These are phyloP conservation scores for Argynnis bischoffii DNA, from an alignment of 2,888 invertebrate genomes.

Conservation along the genomic window DNA sequence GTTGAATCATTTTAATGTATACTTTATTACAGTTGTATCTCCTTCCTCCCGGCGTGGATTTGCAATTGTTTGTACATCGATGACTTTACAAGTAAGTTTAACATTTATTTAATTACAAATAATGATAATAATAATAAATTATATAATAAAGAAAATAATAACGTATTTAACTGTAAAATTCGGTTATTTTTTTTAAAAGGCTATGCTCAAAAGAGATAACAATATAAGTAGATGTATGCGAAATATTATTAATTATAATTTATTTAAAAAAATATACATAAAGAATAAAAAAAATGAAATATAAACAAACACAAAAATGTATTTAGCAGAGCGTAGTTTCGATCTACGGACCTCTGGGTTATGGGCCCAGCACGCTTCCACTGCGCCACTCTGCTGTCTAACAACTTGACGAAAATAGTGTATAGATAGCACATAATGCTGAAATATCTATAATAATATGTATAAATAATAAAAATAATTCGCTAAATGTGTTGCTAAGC, in stretches of 20 bases:
- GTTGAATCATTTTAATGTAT: neutral
- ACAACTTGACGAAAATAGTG: fast-evolving
- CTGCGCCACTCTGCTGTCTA: conserved; percentile 89
- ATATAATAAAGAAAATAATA: no score
- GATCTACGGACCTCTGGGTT: conserved; percentile 96
- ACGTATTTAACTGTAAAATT: no score
- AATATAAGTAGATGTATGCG: no score
- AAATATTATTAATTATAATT: no score
- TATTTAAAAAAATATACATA: neutral
- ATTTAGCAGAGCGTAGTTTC: conserved; percentile 92
- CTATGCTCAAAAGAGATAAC: no score
- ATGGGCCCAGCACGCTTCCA: conserved; percentile 93
- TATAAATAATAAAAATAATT: no score
- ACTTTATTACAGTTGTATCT: conserved; percentile 32
- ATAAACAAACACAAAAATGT: neutral
- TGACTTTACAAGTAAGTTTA: conserved; percentile 60
- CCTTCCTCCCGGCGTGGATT: conserved; percentile 36
- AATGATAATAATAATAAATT: no score
- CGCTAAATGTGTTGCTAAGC: no score
- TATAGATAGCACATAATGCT: neutral
- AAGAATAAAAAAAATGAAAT: neutral
- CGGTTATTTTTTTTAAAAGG: no score
- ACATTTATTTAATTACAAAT: no score
- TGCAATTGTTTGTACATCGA: conserved; percentile 54
- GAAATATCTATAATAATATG: no score